Base-by-base conservation (phyloP, 2,113 vertebrate species). In the Anolis sagrei region DNA sequence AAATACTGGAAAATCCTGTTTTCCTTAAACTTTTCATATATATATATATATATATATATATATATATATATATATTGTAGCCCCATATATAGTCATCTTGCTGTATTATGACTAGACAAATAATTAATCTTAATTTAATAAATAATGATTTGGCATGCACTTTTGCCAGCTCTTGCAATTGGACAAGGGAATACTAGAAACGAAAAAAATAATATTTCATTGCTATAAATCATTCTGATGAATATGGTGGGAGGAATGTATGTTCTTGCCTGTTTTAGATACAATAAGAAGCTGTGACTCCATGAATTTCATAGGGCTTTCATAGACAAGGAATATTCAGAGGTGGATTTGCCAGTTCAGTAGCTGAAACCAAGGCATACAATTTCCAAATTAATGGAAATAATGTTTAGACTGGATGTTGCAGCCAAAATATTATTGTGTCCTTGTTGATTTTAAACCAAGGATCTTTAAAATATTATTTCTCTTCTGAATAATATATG, bases 151-250 rank as follows among this genome's bases (percentile, higher is more conserved):
- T 39, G 66, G 61, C 54, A 18, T 77, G 5, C 14, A 36, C 86
- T 93, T 94, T 76, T 83, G 32, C 86, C 82, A n/a, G 14, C 10
- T 90, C 23, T 83, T 93, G 87, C 88, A 90, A 49, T 90, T 94
- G 92, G 76, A 48, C 89, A 91, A 76, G 64, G 89, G 83, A 44
- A 0, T 82, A 66, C 62, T 83, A 86, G 78, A 69, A 19, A 91
- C 29, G 10, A 90, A 90, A 89, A 66, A 25, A 62, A 1, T 58
- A 54, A 70, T 64, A 84, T 74, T 91, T 92, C 76, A 32, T 87
- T 83, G 89, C 23, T 64, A 82, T 62, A 74, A 68, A 83, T 54
- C 86, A 32, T 89, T 76, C 90, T 85, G 79, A 0, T 5, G 69
- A 10, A n/a, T n/a, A 44, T 11, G 1, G 3, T 29, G 32, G 29